These are phyloP conservation scores for Drosophila birchii DNA, from an alignment of 2,888 invertebrate genomes.

Conservation along the genomic window DNA sequence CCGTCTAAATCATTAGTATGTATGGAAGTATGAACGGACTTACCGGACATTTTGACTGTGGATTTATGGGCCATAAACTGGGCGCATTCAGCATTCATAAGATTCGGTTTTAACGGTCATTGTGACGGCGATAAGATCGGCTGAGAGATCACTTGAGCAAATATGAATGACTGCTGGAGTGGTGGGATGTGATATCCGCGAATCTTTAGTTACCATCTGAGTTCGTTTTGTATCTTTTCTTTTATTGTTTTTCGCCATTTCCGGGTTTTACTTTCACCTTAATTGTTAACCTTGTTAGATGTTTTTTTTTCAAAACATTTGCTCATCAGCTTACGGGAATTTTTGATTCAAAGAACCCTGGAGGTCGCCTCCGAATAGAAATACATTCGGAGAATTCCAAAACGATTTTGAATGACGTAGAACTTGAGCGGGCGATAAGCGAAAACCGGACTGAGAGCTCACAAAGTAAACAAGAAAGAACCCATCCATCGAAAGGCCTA, in stretches of 20 bases:
- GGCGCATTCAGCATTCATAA: constrained; percentile 25
- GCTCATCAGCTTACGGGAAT: constrained; percentile 1
- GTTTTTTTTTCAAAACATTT: constrained; percentile 5
- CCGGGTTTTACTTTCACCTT: constrained; percentile 30
- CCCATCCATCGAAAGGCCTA: constrained; percentile 4
- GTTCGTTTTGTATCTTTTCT: constrained; percentile 10
- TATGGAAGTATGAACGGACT: constrained; percentile 30
- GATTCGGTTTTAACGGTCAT: constrained; percentile 20
- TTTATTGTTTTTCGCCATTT: constrained; percentile 2
- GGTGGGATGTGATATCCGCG: constrained; percentile 11
- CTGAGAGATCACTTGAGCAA: constrained; percentile 13
- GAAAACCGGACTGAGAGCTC: constrained; percentile 8
- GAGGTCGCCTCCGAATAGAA: constrained; percentile 2
- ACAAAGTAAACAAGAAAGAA: constrained; percentile 2
- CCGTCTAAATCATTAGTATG: constrained; percentile 41
- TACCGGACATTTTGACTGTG: constrained; percentile 29
- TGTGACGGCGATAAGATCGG: constrained; percentile 22
- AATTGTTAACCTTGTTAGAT: constrained; percentile 3
- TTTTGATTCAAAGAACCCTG: constrained; percentile 7
- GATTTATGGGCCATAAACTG: constrained; percentile 31
- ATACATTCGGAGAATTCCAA: constrained; percentile 5
- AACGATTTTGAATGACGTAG: constrained; percentile 4
- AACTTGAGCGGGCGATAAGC: constrained; percentile 3
- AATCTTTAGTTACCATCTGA: constrained; percentile 8
- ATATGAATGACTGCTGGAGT: constrained; percentile 17